Evolutionary conservation across 2,113 vertebrate species (phyloP).

Genomic region (Trematomus loennbergii): DNA sequence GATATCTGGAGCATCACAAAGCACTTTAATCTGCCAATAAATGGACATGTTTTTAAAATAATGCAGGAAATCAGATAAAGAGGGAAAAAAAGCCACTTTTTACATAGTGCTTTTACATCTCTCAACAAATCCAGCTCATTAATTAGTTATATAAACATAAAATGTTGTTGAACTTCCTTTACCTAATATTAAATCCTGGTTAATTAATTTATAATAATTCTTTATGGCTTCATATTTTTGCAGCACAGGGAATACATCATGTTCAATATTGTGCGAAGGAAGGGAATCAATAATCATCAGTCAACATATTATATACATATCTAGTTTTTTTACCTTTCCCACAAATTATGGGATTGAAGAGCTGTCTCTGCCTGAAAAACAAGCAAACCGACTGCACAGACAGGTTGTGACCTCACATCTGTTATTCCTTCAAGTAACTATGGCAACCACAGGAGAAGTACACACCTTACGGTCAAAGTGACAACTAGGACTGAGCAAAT

Average conservation of each 20-base stretch:
- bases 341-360: neutral
- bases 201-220: neutral
- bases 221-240: neutral
- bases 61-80: conserved; percentile 22
- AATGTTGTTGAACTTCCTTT: neutral
- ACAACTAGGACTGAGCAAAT: no score
- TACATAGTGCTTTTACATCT: conserved; percentile 16
- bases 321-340: neutral
- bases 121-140: conserved; percentile 19
- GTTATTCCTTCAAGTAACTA: neutral
- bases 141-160: conserved; percentile 8
- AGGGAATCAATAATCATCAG: neutral
- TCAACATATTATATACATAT: neutral
- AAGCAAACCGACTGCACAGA: conserved; percentile 3
- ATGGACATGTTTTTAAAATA: conserved; percentile 52
- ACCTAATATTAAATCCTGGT: conserved; percentile 1
- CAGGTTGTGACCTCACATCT: conserved; percentile 15
- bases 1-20: conserved; percentile 52
- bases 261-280: neutral
- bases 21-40: conserved; percentile 59
- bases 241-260: neutral
- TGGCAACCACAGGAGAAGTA: conserved; percentile 20
- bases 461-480: neutral
- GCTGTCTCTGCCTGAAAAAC: neutral
- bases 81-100: conserved; percentile 1